Evolutionary conservation across 2,888 invertebrate genomes (phyloP).

Genomic region (Oeneis ivallda): DNA sequence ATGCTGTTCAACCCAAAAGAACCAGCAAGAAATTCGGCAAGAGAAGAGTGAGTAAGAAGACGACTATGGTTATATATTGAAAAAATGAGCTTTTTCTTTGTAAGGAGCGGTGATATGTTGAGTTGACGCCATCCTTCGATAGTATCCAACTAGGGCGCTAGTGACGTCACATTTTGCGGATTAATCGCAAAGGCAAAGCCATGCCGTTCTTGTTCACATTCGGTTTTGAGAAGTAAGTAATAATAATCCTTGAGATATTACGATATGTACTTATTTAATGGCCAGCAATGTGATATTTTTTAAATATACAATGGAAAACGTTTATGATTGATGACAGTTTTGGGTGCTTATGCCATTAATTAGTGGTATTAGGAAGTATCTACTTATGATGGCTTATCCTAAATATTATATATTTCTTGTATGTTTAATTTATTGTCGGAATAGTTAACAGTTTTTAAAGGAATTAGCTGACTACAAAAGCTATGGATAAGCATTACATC

Average conservation of each 20-base stretch:
- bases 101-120: too few species aligned
- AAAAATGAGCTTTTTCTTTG: too few species aligned
- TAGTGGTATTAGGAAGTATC: too few species aligned
- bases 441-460: too few species aligned
- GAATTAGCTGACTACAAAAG: neutral
- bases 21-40: too few species aligned
- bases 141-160: neutral
- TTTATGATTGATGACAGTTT: conserved; percentile 6
- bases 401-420: neutral
- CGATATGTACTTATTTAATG: neutral
- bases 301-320: neutral
- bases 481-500: neutral
- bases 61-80: too few species aligned
- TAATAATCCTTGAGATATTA: neutral
- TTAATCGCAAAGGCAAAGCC: conserved; percentile 7
- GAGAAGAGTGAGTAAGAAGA: too few species aligned
- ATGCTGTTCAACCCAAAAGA: too few species aligned
- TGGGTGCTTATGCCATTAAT: neutral
- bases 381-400: too few species aligned
- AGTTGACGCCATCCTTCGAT: neutral
- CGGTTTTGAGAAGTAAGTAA: neutral
- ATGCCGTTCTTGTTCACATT: neutral
- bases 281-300: neutral
- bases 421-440: too few species aligned
- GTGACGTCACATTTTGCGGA: neutral